These are phyloP conservation scores for western clawed frog (Xenopus tropicalis) DNA, from an alignment of 2,113 vertebrate species.

Conservation along the genomic window DNA sequence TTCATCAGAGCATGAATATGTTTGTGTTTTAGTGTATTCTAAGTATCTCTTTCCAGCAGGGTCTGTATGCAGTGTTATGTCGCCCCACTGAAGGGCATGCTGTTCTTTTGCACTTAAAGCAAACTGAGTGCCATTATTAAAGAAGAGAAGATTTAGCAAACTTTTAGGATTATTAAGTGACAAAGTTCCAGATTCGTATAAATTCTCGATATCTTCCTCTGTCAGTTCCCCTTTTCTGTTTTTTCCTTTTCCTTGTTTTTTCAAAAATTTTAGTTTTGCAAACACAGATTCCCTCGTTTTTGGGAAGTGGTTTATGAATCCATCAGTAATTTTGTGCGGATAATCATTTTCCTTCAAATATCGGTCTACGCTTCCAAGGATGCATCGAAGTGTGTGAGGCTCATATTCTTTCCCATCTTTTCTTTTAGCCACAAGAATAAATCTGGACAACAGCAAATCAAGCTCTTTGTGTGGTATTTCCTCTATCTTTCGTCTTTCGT, in stretches of 20 bases:
- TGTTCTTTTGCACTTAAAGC: slow-evolving; percentile 19
- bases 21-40: slow-evolving; percentile 10
- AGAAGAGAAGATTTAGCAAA: slow-evolving; percentile 21
- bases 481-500: slow-evolving; percentile 9
- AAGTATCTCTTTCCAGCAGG: slow-evolving; percentile 14
- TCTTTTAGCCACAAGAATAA: slow-evolving; percentile 17
- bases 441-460: slow-evolving; percentile 12
- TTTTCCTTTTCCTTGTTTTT: background rate
- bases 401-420: slow-evolving; percentile 31
- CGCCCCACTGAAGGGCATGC: slow-evolving; percentile 23
- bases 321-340: slow-evolving; percentile 20
- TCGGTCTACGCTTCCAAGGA: slow-evolving; percentile 28
- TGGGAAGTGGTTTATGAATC: slow-evolving; percentile 26
- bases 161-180: slow-evolving; percentile 25
- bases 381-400: slow-evolving; percentile 26
- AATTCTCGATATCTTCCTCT: slow-evolving; percentile 19
- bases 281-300: slow-evolving; percentile 14
- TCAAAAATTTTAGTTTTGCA: slow-evolving; percentile 23
- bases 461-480: slow-evolving; percentile 27
- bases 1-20: background rate
- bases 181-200: slow-evolving; percentile 7
- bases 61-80: slow-evolving; percentile 14
- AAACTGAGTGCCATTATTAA: slow-evolving; percentile 34
- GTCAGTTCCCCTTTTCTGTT: slow-evolving; percentile 10
- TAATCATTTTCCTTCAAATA: slow-evolving; percentile 24